These are phyloP conservation scores for Euphydryas editha DNA, from an alignment of 2,888 invertebrate genomes.

Conservation along the genomic window DNA sequence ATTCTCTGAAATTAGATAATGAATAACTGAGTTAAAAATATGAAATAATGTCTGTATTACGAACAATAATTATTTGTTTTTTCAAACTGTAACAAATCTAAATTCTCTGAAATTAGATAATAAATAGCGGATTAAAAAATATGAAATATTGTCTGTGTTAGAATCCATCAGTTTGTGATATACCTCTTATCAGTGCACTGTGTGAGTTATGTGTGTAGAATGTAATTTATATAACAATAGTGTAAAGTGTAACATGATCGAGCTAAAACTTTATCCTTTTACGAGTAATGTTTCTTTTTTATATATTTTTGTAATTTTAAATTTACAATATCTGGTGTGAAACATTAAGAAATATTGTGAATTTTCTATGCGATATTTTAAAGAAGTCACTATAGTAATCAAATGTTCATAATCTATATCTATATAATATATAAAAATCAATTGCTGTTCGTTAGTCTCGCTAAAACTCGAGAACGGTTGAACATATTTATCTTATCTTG, in stretches of 20 bases:
- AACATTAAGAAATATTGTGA: too few species aligned
- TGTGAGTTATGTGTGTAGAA: background rate
- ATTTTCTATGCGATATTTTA: too few species aligned
- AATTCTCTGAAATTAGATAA: background rate
- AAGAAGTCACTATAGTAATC: too few species aligned
- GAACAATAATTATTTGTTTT: too few species aligned
- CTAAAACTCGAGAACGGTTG: too few species aligned
- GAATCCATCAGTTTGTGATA: slow-evolving; percentile 14
- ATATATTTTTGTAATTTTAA: background rate
- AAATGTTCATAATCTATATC: too few species aligned
- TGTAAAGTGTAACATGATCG: slow-evolving; percentile 26
- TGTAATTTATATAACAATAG: slow-evolving; percentile 3
- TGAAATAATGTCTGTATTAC: slow-evolving; percentile 11
- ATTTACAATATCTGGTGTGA: background rate
- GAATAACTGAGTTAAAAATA: background rate
- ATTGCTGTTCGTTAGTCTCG: too few species aligned
- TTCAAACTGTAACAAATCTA: background rate
- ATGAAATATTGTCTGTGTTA: slow-evolving; percentile 3
- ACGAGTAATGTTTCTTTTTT: slow-evolving; percentile 15
- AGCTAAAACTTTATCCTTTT: slow-evolving; percentile 15
- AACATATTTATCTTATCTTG: too few species aligned
- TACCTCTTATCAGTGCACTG: background rate
- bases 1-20: background rate
- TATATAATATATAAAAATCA: too few species aligned
- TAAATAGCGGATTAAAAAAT: background rate